Base-by-base conservation (phyloP, 2,888 invertebrate species). In the Epinotia ramella region DNA sequence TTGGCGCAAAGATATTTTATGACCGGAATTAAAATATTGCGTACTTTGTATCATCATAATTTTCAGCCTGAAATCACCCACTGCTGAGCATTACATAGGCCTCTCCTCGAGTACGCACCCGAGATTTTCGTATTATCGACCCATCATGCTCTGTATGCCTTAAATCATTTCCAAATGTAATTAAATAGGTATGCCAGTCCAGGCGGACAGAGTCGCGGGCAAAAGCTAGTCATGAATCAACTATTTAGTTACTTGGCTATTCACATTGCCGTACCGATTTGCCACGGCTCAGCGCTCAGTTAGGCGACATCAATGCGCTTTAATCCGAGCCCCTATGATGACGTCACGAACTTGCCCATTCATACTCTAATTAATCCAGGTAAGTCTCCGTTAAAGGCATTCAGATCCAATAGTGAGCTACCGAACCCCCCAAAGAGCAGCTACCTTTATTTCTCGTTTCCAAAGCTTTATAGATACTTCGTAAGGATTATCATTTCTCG, bases 321-420 rank as follows among this genome's bases (percentile, higher is more conserved):
- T 82, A 84, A 85, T 83, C 81, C 79, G 60, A 59, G 40, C 40
- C 78, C 80, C 80, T 75, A 76, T 76, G 78, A 77, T 81, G 79
- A 75, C 77, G 80, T 84, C 86, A 85, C 86, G 86, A 80, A 80
- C 79, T 77, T 75, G 73, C 76, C 80, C 80, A 81, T 85, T 84
- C 81, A 83, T 60, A 78, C 81, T 81, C 79, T 82, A 84, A 84
- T 82, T 78, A 83, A 79, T 78, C 75, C 70, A 78, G 79, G 79
- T 79, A 33, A 44, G 18, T 11, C 16, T 18, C 18, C 13, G 20
- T 44, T 44, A 66, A 53, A 66, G 53, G 53, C 53, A 28, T 16
- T 28, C n/a, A 44, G 63, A 66, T 33, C 53, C 7, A 33, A 56
- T 53, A 66, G 33, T 28, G 53, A 33, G 66, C 18, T 28, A 66